These are phyloP conservation scores for Telmatochromis brichardi DNA, from an alignment of 2,113 vertebrate species.

Conservation along the genomic window DNA sequence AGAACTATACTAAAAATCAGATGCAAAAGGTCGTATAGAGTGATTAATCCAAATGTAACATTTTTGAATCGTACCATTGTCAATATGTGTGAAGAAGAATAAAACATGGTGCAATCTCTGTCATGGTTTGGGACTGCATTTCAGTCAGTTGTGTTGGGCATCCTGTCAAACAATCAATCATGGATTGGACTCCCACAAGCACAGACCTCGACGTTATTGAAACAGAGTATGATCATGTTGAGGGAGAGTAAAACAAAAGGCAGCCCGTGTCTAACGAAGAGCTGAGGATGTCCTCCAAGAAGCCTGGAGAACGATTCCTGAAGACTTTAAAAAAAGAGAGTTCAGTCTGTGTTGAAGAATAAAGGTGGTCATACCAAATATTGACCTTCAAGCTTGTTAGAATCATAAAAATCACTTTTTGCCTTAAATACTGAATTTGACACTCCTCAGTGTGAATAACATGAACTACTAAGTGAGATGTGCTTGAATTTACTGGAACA, in stretches of 20 bases:
- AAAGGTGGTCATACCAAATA: background rate
- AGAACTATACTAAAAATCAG: background rate
- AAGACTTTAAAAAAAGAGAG: background rate
- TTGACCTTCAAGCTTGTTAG: background rate
- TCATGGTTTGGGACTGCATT: background rate
- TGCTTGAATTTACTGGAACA: background rate
- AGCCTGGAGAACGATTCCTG: background rate
- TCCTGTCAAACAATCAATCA: background rate
- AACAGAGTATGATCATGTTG: background rate
- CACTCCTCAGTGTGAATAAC: background rate
- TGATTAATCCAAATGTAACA: background rate
- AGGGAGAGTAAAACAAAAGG: background rate
- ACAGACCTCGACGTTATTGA: background rate
- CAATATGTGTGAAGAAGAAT: background rate
- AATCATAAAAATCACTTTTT: background rate
- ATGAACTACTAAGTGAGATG: background rate
- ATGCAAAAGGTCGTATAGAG: rapidly evolving
- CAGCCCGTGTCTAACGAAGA: background rate
- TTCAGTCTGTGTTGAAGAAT: background rate
- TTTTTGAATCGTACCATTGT: background rate
- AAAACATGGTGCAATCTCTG: background rate
- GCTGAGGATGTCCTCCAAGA: background rate
- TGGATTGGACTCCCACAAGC: background rate
- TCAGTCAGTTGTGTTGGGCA: background rate
- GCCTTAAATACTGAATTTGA: background rate